Base-by-base conservation (phyloP, 2,797 vertebrate genomes). In the Pelobates cultripes region DNA sequence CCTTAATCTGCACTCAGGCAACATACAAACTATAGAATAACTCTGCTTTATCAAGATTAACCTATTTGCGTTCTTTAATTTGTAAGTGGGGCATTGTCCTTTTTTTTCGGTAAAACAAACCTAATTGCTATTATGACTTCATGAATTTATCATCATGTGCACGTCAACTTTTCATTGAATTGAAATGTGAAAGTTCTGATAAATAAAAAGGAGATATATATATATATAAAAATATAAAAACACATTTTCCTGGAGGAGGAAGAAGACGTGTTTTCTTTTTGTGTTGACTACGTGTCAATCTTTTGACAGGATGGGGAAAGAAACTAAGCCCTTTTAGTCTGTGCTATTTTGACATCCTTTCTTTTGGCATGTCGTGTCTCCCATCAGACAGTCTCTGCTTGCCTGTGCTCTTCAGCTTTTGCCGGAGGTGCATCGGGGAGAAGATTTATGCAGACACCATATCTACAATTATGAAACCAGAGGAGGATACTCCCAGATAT, bases 391-490 rank as follows among this genome's bases (percentile, higher is more conserved):
- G 70, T 80, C 88, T 80, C 88, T 86, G 87, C 86, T 86, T 85
- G 45, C 81, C 81, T 1, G 85, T 85, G 85, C 73, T 64, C 87
- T 85, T 78, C 73, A 89, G 79, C 86, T 85, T n/a, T 44, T 0
- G 17, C 89, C 88, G 87, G 79, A 85, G 87, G 84, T 88, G 85
- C 61, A 3, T n/a, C 10, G 66, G 10, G 66, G 55, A 42, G 63
- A 3, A 40, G 87, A 89, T 88, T 88, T 88, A 89, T 86, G 89
- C 87, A 91, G 89, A 86, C 89, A 90, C 86, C 84, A 87, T 88
- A 87, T 87, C 86, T 80, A 85, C 88, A 90, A 89, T 91, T 90
- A 91, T 43, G 80, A 86, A 88, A 89, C 86, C 86, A 89, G 87
- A 75, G 87, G 87, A 86, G 82, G 86, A 87, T 81, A 84, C 86